phyloP scores from a whole-genome alignment of 2,888 invertebrate genomes.

The Calameuta filiformis region DNA sequence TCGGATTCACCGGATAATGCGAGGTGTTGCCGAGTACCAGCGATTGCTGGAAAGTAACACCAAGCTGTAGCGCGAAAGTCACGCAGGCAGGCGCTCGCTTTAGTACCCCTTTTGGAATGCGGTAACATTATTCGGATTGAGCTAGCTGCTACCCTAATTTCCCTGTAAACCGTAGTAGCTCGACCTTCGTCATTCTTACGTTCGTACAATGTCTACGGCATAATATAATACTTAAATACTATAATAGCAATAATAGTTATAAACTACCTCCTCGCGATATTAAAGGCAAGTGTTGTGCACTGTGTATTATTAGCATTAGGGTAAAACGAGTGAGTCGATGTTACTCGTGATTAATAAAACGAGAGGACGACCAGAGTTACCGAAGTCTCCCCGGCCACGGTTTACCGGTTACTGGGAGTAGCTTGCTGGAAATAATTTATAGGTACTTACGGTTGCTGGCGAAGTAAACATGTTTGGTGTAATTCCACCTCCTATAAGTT shows the following conservation, averaged over 20 bases:
- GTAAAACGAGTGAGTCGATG: background rate
- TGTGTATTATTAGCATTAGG: background rate
- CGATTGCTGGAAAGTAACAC: slow-evolving; percentile 66
- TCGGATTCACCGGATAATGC: slow-evolving; percentile 76
- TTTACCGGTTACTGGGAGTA: slow-evolving; percentile 21
- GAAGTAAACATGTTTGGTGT: slow-evolving; percentile 75
- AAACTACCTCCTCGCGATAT: background rate
- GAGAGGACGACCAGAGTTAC: background rate
- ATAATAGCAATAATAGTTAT: background rate
- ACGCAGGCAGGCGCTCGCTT: slow-evolving; percentile 55
- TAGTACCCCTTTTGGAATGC: slow-evolving; percentile 48
- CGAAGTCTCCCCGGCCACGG: background rate
- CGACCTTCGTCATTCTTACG: background rate
- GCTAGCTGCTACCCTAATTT: slow-evolving; percentile 30
- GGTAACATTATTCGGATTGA: slow-evolving; percentile 6
- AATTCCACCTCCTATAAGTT: slow-evolving; percentile 77
- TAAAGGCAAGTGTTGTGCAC: background rate
- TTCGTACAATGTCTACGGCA: background rate
- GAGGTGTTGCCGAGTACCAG: slow-evolving; percentile 72
- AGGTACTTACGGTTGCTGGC: slow-evolving; percentile 62
- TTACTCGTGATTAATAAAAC: background rate
- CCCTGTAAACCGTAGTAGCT: background rate
- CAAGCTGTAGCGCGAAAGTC: slow-evolving; percentile 62
- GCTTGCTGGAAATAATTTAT: slow-evolving; percentile 36
- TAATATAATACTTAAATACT: background rate